Evolutionary conservation across 2,113 vertebrate genomes (phyloP).

Genomic region (Tupaia chinensis): DNA sequence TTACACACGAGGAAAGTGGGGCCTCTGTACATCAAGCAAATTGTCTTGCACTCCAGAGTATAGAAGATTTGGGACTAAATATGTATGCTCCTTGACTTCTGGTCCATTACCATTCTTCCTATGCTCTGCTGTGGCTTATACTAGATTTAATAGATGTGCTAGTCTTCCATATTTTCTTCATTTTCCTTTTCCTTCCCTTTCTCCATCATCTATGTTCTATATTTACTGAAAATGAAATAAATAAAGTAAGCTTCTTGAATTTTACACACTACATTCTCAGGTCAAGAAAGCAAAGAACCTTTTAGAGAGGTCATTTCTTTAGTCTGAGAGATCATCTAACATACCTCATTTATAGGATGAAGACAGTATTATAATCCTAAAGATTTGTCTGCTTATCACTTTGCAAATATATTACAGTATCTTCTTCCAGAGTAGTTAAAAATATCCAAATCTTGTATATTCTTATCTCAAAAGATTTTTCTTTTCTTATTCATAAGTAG

Average conservation of each 20-base stretch:
- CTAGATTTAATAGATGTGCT: not conserved
- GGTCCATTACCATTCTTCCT: not conserved
- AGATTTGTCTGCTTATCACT: not conserved
- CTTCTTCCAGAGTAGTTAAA: conserved; percentile 8
- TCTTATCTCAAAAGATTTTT: conserved; percentile 50
- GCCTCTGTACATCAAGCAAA: not conserved
- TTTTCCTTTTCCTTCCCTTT: not conserved
- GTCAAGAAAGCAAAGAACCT: conserved; percentile 27
- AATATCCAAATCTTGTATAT: not conserved
- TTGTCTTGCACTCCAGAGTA: not conserved
- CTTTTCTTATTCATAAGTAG: conserved; percentile 38
- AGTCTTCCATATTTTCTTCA: not conserved
- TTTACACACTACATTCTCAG: conserved; percentile 27
- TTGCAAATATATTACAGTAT: not conserved
- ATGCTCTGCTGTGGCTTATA: not conserved
- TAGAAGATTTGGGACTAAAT: not conserved
- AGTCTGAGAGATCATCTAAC: not conserved
- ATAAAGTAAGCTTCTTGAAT: not conserved
- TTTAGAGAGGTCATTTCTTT: conserved; percentile 14
- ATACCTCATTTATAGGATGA: not conserved
- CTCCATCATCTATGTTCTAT: not conserved
- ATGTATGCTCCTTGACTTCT: not conserved
- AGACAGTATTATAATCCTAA: not conserved
- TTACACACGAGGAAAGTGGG: not conserved
- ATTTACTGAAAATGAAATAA: conserved; percentile 50